A percentile compares a stretch with the other conserved stretches of the same genome.
These are phyloP conservation scores for Oithona nana DNA, from an alignment of 2,888 invertebrate genomes.

Conservation along the genomic window DNA sequence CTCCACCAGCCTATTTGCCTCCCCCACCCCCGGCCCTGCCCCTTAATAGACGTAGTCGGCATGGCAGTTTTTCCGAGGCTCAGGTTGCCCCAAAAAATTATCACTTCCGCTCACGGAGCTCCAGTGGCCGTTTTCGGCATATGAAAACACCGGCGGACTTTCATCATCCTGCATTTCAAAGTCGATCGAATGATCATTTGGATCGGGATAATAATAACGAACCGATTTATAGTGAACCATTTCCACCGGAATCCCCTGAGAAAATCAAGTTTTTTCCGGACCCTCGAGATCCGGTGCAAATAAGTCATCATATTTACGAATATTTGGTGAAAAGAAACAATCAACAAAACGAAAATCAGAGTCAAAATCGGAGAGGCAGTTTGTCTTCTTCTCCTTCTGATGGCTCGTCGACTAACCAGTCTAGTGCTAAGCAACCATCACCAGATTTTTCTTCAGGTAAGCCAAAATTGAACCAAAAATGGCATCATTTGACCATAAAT, in stretches of 20 bases:
- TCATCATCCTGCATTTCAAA: too few species aligned
- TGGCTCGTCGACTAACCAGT: too few species aligned
- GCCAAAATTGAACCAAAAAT: too few species aligned
- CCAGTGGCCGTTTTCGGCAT: not conserved
- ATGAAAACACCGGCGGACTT: too few species aligned
- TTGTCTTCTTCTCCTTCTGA: not conserved
- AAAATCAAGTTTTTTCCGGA: too few species aligned
- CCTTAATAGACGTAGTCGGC: too few species aligned
- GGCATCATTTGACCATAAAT: too few species aligned
- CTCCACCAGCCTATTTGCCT: not conserved
- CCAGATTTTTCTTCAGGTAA: too few species aligned
- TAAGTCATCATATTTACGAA: not conserved
- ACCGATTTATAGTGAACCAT: not conserved
- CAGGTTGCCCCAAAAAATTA: not conserved
- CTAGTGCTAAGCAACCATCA: too few species aligned
- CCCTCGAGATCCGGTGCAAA: too few species aligned
- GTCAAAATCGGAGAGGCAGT: not conserved
- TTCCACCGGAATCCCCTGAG: not conserved
- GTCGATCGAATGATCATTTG: too few species aligned
- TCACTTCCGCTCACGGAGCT: not conserved
- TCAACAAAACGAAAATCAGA: not conserved
- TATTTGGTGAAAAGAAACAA: not conserved
- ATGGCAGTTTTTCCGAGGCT: not conserved
- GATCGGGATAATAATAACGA: not conserved
- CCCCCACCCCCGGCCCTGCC: not conserved